Conservation (phyloP, 2,797 vertebrate species). For the Echeneis naucrates region DNA sequence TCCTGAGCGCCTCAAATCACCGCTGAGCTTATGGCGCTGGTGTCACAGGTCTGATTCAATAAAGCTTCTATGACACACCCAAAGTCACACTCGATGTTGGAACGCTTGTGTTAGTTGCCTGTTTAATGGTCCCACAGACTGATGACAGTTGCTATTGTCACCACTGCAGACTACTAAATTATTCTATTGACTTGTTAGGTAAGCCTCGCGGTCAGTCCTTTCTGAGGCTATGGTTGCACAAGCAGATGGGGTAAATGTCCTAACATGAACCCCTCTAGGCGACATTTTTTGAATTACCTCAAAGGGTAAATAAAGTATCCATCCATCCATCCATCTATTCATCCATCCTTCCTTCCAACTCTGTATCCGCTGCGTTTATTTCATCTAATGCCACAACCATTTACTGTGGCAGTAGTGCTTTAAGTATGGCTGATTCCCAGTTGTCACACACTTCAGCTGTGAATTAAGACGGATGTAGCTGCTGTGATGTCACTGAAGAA, state of each 20-base stretch:
- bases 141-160: constrained; percentile 48
- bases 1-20: constrained; percentile 38
- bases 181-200: constrained; percentile 35
- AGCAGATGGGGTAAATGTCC: constrained; percentile 22
- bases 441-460: constrained; percentile 20
- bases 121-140: constrained; percentile 44
- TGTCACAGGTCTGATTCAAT: constrained; percentile 51
- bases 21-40: constrained; percentile 19
- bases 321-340: too few species aligned
- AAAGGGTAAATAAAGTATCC: too few species aligned
- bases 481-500: not conserved
- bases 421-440: constrained; percentile 25
- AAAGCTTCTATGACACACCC: constrained; percentile 40
- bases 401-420: constrained; percentile 8
- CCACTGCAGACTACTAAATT: constrained; percentile 29
- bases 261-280: constrained; percentile 15
- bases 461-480: too few species aligned
- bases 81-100: constrained; percentile 22
- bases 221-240: constrained; percentile 11
- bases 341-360: not conserved
- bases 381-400: constrained; percentile 2
- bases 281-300: not conserved
- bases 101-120: constrained; percentile 37
- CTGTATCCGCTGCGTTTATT: not conserved
- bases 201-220: constrained; percentile 4